These are phyloP conservation scores for Chiloscyllium plagiosum DNA, from an alignment of 2,113 vertebrate genomes.

Conservation along the genomic window DNA sequence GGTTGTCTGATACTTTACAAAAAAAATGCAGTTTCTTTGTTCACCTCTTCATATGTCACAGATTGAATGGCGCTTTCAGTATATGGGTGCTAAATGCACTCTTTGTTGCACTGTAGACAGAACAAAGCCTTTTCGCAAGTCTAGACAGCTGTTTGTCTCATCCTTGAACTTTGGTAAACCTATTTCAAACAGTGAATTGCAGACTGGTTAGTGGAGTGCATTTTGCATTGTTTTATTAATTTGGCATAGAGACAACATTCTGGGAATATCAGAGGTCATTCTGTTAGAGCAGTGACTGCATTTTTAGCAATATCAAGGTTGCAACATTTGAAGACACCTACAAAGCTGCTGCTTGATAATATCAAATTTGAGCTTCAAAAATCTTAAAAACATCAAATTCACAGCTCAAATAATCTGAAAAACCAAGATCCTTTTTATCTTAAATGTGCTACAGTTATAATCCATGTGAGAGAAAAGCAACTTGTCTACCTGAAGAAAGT, in stretches of 20 bases:
- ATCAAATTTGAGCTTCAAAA: slow-evolving; percentile 18
- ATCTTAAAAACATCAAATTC: not conserved
- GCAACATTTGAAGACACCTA: slow-evolving; percentile 23
- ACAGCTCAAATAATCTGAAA: not conserved
- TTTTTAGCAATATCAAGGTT: slow-evolving; percentile 30
- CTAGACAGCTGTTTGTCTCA: slow-evolving; percentile 36
- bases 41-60: slow-evolving; percentile 35
- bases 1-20: slow-evolving; percentile 35
- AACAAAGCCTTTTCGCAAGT: slow-evolving; percentile 35
- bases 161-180: slow-evolving; percentile 36
- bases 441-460: not conserved
- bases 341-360: slow-evolving; percentile 7
- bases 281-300: slow-evolving; percentile 34
- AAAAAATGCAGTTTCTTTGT: slow-evolving; percentile 36
- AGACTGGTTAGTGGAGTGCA: slow-evolving; percentile 34
- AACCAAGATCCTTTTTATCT: slow-evolving; percentile 15
- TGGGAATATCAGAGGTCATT: slow-evolving; percentile 34
- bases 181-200: slow-evolving; percentile 35
- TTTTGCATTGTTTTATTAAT: slow-evolving; percentile 35
- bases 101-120: slow-evolving; percentile 34
- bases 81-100: slow-evolving; percentile 35
- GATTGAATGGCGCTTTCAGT: slow-evolving; percentile 35
- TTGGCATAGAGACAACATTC: slow-evolving; percentile 35
- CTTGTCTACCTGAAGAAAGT: not conserved
- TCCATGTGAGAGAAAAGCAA: not conserved